Evolutionary conservation across 64 coral and sea anemone species (phyloP).

Genomic region (Hydrozoanthus tunicans): DNA sequence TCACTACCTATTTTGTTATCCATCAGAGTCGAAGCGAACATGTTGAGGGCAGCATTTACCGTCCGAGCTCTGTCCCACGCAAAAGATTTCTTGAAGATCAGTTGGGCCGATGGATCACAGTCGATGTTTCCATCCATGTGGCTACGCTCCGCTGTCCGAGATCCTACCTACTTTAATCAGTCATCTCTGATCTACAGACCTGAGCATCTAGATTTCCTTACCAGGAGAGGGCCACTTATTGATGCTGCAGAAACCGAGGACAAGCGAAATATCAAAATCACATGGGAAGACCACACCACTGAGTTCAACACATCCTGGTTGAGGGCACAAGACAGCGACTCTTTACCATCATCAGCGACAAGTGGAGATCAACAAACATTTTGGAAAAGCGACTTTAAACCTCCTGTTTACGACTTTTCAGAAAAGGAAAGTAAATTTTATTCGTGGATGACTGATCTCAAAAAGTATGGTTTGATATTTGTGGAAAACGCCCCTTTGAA

Average conservation of each 20-base stretch:
- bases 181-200: constrained; percentile 33
- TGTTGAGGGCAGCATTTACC: too few relatives aligned
- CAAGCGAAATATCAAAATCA: constrained; percentile 30
- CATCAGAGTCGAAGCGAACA: too few relatives aligned
- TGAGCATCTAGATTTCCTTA: constrained; percentile 15
- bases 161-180: constrained; percentile 29
- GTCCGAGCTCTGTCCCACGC: too few relatives aligned
- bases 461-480: not conserved
- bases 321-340: constrained; percentile 28
- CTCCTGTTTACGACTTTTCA: constrained; percentile 5
- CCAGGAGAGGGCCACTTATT: not conserved
- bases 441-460: not conserved
- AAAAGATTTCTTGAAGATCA: not conserved
- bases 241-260: constrained; percentile 35
- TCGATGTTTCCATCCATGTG: constrained; percentile 23
- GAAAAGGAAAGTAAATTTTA: not conserved
- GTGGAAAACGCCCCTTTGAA: constrained; percentile 13
- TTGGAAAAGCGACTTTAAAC: not conserved
- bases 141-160: constrained; percentile 23
- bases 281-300: too few relatives aligned
- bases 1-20: too few relatives aligned
- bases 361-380: not conserved
- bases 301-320: too few relatives aligned
- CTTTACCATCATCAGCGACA: not conserved
- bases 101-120: constrained; percentile 20